Base-by-base conservation (phyloP, 2,888 invertebrate species). In the Uropetala carovei region DNA sequence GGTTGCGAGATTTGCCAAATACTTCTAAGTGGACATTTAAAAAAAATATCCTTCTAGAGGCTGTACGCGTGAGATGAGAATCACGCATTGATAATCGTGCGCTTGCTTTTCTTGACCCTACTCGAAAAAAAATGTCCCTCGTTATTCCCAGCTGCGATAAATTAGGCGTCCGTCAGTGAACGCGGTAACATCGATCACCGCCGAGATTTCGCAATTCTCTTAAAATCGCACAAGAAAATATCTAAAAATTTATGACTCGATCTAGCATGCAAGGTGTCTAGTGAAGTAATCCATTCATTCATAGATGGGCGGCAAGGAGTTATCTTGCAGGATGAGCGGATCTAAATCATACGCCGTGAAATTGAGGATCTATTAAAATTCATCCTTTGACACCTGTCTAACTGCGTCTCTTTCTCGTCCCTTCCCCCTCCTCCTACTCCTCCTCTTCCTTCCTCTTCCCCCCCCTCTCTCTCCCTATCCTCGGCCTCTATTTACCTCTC, bases 301-400 rank as follows among this genome's bases (percentile, higher is more conserved):
- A 13, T 27, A 27, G 27, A 75, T 27, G 75, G 10, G 27, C 75
- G 75, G 13, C 0, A 27, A 27, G 1, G 22, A 8, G n/a, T 22
- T 75, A 75, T 75, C 27, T 10, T 27, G 22, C 22, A 22, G 11
- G 75, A 27, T 9, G 11, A 27, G 22, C 22, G 75, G 11, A 43
- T 43, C 43, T 43, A 43, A 43, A 43, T 43, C 43, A 1, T 43
- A 43, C 11, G 75, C 75, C 22, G 18, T 89, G 64, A 64, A 89
- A 89, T 89, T 89, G 64, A 89, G 60, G 89, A 89, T 60, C 89
- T 43, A 64, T 89, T 89, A 89, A 89, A 89, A 89, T 89, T 68
- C 64, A 89, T 89, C 64, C 89, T 64, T 43, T 18, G 89, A 43
- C 89, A 89, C 89, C 89, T 89, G 89, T 68, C 89, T 43, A 68